phyloP scores from a whole-genome alignment of 2,797 vertebrate species.

The Semaprochilodus insignis region DNA sequence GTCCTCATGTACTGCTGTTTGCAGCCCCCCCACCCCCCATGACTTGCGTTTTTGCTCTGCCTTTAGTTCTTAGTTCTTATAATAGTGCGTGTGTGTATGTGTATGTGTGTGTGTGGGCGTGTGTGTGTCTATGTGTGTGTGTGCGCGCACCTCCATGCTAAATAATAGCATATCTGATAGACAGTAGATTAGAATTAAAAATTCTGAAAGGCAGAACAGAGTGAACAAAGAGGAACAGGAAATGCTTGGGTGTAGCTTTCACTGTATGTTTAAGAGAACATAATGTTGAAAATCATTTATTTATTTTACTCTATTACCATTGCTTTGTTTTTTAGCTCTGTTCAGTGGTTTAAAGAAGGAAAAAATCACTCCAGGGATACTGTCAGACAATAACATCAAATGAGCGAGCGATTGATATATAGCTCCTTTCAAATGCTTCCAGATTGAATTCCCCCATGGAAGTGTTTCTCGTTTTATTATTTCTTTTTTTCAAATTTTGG shows the following conservation, averaged over 20 bases:
- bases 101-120: conserved; percentile 17
- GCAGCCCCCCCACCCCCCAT: neutral
- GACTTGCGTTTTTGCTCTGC: neutral
- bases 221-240: neutral
- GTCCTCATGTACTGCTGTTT: conserved; percentile 6
- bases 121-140: conserved; percentile 2
- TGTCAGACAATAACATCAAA: conserved; percentile 45
- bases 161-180: conserved; percentile 16
- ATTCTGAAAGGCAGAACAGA: neutral
- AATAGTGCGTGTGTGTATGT: neutral
- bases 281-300: neutral
- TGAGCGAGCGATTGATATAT: conserved; percentile 33
- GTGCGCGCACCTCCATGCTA: neutral
- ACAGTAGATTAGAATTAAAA: neutral
- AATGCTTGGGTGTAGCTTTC: neutral
- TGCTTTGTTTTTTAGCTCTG: no score
- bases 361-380: conserved; percentile 9
- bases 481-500: conserved; percentile 18
- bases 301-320: neutral
- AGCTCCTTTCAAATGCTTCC: conserved; percentile 12
- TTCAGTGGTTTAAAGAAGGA: conserved; percentile 4
- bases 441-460: neutral
- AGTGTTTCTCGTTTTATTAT: conserved; percentile 10
- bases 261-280: conserved; percentile 7
- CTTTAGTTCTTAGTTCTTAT: conserved; percentile 6